These are phyloP conservation scores for Coenobita brevimanus DNA, from an alignment of 1,140 invertebrate species.

Conservation along the genomic window DNA sequence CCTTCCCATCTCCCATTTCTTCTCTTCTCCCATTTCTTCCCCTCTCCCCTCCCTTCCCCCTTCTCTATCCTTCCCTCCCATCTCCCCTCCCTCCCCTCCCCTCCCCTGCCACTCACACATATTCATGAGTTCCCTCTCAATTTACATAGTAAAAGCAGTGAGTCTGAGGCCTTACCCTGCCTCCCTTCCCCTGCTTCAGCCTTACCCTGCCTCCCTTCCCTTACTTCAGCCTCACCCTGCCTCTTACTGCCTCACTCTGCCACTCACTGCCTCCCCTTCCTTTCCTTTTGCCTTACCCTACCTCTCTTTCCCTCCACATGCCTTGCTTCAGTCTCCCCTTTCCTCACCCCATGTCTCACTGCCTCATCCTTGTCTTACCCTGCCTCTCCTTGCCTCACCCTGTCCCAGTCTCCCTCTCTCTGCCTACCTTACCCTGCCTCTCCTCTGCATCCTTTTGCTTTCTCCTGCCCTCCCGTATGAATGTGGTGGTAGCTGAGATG, in stretches of 20 bases:
- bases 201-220: neutral
- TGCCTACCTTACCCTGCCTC: no score
- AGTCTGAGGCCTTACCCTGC: neutral
- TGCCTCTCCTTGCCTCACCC: no score
- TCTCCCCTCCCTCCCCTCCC: neutral
- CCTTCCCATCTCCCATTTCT: neutral
- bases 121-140: constrained; percentile 27
- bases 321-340: no score
- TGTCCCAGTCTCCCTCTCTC: no score
- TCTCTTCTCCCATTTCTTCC: neutral
- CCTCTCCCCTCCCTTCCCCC: no score
- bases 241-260: no score
- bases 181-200: neutral
- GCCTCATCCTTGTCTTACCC: neutral
- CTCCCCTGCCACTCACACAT: constrained; percentile 18
- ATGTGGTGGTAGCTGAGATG: no score
- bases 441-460: neutral
- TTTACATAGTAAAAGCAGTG: constrained; percentile 37
- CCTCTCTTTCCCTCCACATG: no score
- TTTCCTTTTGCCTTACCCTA: no score
- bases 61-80: neutral
- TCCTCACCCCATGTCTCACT: neutral
- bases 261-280: no score
- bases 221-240: no score
- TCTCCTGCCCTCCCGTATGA: constrained; percentile 1